These are phyloP conservation scores for Garrulus glandarius DNA, from an alignment of 2,797 vertebrate genomes.

Conservation along the genomic window DNA sequence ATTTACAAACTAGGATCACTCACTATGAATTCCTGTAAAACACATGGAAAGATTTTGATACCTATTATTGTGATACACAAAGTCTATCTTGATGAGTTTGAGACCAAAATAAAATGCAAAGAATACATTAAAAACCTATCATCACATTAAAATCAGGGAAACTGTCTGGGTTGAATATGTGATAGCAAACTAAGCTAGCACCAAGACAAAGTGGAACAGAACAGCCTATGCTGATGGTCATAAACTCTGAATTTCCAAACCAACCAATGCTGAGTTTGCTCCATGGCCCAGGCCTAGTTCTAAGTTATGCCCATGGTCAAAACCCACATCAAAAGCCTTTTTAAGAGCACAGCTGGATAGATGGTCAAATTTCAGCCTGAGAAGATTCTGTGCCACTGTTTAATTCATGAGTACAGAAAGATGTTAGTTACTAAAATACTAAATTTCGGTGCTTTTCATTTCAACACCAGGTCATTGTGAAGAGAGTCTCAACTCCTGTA, in stretches of 20 bases:
- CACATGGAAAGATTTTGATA: not conserved
- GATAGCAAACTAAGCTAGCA: not conserved
- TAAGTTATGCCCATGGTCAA: not conserved
- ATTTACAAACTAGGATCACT: not conserved
- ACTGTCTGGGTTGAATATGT: not conserved
- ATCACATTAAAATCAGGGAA: not conserved
- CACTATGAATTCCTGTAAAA: not conserved
- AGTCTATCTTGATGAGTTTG: not conserved
- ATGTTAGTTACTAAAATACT: not conserved
- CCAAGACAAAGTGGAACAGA: not conserved
- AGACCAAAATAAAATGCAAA: not conserved
- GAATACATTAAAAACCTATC: not conserved
- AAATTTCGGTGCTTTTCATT: not conserved
- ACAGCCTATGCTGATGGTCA: fast-evolving
- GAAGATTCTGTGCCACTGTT: not conserved
- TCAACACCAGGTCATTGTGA: not conserved
- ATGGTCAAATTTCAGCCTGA: not conserved
- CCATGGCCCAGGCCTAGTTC: not conserved
- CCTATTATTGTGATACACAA: not conserved
- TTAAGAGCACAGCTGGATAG: not conserved
- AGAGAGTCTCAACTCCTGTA: not conserved
- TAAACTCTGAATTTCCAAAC: not conserved
- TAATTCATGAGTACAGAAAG: not conserved
- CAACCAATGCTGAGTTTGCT: not conserved
- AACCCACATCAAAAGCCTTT: not conserved